These are phyloP conservation scores for Dicaeum eximium DNA, from an alignment of 2,113 vertebrate species.

Conservation along the genomic window DNA sequence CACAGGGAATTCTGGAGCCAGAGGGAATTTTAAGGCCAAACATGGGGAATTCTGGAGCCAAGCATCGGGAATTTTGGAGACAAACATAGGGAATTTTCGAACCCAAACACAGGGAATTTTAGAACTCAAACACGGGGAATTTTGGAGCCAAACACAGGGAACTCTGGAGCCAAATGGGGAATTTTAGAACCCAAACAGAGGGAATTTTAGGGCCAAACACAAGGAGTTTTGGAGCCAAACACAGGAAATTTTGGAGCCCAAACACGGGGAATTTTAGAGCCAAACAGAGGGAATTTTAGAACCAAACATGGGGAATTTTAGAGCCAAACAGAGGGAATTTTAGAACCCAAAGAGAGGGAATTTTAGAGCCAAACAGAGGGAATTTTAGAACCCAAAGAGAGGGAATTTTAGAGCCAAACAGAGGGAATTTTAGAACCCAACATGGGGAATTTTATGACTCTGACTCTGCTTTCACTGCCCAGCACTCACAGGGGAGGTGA, in stretches of 20 bases:
- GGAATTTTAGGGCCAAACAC: background rate
- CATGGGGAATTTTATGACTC: accelerated
- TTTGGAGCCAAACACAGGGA: background rate
- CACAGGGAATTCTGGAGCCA: no score
- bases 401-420: background rate
- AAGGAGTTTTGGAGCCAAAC: background rate
- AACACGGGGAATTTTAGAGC: no score
- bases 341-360: no score
- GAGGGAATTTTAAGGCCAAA: no score
- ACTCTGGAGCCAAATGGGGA: accelerated
- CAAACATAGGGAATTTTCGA: accelerated
- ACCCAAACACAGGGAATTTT: accelerated
- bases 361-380: no score
- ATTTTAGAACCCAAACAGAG: background rate
- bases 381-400: no score
- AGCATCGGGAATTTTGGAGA: accelerated
- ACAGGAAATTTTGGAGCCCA: background rate
- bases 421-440: background rate
- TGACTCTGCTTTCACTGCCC: no score
- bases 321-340: no score
- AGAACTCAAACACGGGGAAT: no score
- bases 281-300: background rate
- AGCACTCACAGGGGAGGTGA: background rate
- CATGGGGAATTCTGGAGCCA: accelerated
- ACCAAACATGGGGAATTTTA: no score